Percentiles rank a stretch among this genome's conserved stretches.
Evolutionary conservation across 92 coral and sea anemone species (phyloP).

Genomic region (Metridium senile): DNA sequence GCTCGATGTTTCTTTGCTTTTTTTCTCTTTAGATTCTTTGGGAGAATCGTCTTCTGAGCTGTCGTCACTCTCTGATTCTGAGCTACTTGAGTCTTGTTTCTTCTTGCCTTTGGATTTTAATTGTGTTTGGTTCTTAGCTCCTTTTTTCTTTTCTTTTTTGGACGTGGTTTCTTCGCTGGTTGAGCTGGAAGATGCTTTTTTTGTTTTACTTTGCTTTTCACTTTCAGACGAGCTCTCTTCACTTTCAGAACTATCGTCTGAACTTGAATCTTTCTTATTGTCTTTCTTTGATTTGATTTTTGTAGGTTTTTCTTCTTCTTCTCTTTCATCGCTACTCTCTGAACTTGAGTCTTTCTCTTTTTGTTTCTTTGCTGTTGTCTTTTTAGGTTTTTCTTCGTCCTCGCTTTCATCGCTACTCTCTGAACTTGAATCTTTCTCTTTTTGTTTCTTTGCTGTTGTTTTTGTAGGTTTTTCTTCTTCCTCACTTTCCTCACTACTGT

Average conservation of each 20-base stretch:
- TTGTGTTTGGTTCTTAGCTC: background rate
- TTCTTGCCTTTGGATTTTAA: background rate
- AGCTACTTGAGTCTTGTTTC: slow-evolving; percentile 2
- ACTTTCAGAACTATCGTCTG: slow-evolving; percentile 6
- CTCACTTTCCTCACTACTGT: background rate
- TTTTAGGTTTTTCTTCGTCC: background rate
- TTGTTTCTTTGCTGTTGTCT: background rate
- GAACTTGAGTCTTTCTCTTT: background rate
- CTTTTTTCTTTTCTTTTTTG: background rate
- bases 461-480: background rate
- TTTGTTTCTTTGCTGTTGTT: background rate
- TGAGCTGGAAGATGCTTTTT: background rate
- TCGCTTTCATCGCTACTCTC: background rate
- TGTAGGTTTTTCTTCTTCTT: background rate
- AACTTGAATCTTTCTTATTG: background rate
- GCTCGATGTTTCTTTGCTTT: background rate
- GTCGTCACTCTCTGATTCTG: slow-evolving; percentile 6
- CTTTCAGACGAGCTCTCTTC: slow-evolving; percentile 4
- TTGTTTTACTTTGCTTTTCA: background rate
- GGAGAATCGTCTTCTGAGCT: background rate
- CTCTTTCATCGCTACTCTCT: background rate
- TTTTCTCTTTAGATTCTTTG: background rate
- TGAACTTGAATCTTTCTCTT: background rate
- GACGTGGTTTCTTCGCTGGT: background rate
- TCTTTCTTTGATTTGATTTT: background rate